Evolutionary conservation across 2,797 vertebrate genomes (phyloP).

Genomic region (Hippoglossus hippoglossus): DNA sequence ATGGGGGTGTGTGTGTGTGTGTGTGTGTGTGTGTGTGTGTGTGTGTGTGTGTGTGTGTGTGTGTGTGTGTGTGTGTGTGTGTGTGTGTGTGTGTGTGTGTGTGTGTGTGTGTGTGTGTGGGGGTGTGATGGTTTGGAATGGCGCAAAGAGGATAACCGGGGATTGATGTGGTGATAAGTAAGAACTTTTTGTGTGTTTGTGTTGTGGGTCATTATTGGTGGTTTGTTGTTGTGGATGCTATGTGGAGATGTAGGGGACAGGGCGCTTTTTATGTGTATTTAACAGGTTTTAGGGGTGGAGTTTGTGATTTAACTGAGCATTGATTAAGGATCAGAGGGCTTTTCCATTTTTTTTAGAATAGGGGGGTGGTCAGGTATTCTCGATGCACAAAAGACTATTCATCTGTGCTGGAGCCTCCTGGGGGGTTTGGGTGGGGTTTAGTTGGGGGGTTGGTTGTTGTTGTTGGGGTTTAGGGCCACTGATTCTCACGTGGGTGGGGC

Average conservation of each 20-base stretch:
- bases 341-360: conserved; percentile 11
- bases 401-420: conserved; percentile 52
- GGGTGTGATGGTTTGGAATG: conserved; percentile 27
- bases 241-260: too few relatives aligned
- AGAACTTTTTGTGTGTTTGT: conserved; percentile 6
- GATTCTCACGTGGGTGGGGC: conserved; percentile 38
- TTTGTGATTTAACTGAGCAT: conserved; percentile 16
- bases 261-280: too few relatives aligned
- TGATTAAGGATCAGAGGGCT: conserved; percentile 54
- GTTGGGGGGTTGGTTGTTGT: conserved; percentile 37
- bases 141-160: conserved; percentile 28
- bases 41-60: conserved; percentile 28
- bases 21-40: conserved; percentile 24
- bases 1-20: conserved; percentile 55
- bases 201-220: not conserved
- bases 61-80: conserved; percentile 33
- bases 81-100: conserved; percentile 31
- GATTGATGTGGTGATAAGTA: conserved; percentile 47
- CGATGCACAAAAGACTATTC: conserved; percentile 64
- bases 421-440: conserved; percentile 39
- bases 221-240: not conserved
- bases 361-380: conserved; percentile 64
- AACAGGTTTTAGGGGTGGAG: not conserved
- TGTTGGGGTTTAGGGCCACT: conserved; percentile 35
- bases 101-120: conserved; percentile 12